These are phyloP conservation scores for Cyanoramphus novaezelandiae DNA, from an alignment of 2,113 vertebrate species.

Conservation along the genomic window DNA sequence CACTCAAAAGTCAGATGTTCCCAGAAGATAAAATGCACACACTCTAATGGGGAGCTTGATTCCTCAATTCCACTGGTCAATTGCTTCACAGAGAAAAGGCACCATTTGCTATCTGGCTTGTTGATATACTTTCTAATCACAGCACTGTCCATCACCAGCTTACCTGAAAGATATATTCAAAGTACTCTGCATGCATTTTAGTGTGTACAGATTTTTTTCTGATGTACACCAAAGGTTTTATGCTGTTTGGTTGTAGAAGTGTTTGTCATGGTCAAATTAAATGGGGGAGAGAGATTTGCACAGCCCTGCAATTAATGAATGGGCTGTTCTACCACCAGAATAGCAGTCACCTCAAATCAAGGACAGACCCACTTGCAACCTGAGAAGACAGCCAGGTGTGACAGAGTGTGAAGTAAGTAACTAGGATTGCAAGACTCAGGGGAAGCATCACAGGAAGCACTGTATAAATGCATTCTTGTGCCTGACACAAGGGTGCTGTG, in stretches of 20 bases:
- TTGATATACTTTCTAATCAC: not conserved
- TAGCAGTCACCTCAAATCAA: not conserved
- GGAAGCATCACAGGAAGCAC: not conserved
- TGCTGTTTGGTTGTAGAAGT: not conserved
- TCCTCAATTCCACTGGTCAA: not conserved
- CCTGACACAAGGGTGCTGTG: not conserved
- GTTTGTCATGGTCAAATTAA: not conserved
- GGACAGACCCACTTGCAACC: not conserved
- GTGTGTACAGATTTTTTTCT: not conserved
- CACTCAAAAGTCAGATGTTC: not conserved
- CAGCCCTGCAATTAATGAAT: not conserved
- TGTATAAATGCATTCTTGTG: not conserved
- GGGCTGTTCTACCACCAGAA: not conserved
- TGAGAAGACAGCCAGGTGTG: not conserved
- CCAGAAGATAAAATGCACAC: not conserved
- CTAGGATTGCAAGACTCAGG: not conserved
- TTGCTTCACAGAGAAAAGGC: not conserved
- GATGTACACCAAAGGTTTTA: not conserved
- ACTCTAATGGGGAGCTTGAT: not conserved
- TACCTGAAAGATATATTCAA: not conserved
- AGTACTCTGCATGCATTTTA: not conserved
- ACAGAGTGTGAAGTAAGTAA: not conserved
- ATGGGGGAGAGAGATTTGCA: not conserved
- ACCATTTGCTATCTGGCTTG: not conserved
- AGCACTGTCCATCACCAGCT: not conserved